Base-by-base conservation (phyloP, 2,113 vertebrate species). In the Oreotrochilus melanogaster region DNA sequence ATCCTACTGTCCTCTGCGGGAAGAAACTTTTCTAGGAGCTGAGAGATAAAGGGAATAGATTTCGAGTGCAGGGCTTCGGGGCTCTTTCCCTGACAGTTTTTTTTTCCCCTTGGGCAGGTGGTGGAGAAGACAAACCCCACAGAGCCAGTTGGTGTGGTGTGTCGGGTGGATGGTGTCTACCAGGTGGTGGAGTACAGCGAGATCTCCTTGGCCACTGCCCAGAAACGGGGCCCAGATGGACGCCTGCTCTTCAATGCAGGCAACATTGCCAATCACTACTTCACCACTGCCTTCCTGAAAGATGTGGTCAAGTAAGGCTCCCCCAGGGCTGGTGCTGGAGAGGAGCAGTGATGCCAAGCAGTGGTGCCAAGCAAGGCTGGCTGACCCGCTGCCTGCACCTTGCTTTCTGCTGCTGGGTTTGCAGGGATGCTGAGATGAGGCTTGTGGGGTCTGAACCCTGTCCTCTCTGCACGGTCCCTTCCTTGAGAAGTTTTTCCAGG, bases 161-260 rank as follows among this genome's bases (percentile, higher is more conserved):
- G 99, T 95, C 98, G 98, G 33, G 99, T 99, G 88, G 98, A 99
- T 4, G 99, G 99, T 0, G 97, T 75, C 12, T 99, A 99, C 96
- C 99, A 99, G 96, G 99, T 99, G 95, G 99, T 99, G 76, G 99
- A 99, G 78, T 99, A 99, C 96, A 99, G 99, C 2, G 99, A 99
- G 97, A 99, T 99, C 96, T 99, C 99, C 54, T 89, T 99, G 94
- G 97, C 97, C 23, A 99, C 99, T 0, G 99, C 99, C 2, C 98
- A 99, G 87, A 98, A 97, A 56, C 98, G 99, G 21, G 98, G 98
- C 81, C 8, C 95, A 0, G 99, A 99, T 0, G 99, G 99, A 7
- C 98, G 99, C 10, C 98, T 99, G 74, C 97, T 99, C 96, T 99
- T 99, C 97, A 99, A 98, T 0, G 98, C 99, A 0, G 99, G 98